phyloP scores from a whole-genome alignment of 23 tunicate species.

The Halocynthia aurantium region DNA sequence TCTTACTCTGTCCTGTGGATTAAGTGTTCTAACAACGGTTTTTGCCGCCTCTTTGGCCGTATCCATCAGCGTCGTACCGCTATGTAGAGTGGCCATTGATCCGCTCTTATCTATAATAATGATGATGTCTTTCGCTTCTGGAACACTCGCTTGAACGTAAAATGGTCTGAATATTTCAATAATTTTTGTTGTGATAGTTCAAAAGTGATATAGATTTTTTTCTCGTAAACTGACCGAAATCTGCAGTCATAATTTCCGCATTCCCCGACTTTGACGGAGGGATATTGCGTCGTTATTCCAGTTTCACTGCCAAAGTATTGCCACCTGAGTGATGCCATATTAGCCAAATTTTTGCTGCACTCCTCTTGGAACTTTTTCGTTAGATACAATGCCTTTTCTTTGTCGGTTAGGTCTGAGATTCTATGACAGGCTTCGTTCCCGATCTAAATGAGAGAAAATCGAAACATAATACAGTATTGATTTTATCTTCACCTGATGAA shows the following conservation, averaged over 20 bases:
- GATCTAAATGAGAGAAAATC: background rate
- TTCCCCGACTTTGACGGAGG: constrained; percentile 18
- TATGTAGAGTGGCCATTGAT: constrained; percentile 22
- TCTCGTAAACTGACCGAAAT: constrained; percentile 30
- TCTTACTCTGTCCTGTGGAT: constrained; percentile 51
- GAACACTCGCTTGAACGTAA: constrained; percentile 62
- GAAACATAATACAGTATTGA: background rate
- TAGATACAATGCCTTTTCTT: constrained; percentile 4
- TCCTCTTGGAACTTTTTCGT: constrained; percentile 28
- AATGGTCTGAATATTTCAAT: constrained; percentile 43
- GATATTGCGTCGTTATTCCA: constrained; percentile 43
- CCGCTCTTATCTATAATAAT: constrained; percentile 63
- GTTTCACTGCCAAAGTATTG: constrained; percentile 61
- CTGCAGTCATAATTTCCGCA: constrained; percentile 43
- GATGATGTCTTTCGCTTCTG: constrained; percentile 54
- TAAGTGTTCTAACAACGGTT: constrained; percentile 39
- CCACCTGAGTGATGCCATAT: constrained; percentile 35
- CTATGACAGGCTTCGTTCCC: constrained; percentile 10
- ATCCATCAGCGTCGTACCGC: constrained; percentile 30
- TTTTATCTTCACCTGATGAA: background rate
- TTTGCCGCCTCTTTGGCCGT: constrained; percentile 56
- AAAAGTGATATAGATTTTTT: background rate
- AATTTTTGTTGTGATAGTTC: background rate
- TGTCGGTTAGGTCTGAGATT: background rate
- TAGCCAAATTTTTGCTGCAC: constrained; percentile 24